Base-by-base conservation (phyloP, 2,888 invertebrate species). In the Troilus luridus region DNA sequence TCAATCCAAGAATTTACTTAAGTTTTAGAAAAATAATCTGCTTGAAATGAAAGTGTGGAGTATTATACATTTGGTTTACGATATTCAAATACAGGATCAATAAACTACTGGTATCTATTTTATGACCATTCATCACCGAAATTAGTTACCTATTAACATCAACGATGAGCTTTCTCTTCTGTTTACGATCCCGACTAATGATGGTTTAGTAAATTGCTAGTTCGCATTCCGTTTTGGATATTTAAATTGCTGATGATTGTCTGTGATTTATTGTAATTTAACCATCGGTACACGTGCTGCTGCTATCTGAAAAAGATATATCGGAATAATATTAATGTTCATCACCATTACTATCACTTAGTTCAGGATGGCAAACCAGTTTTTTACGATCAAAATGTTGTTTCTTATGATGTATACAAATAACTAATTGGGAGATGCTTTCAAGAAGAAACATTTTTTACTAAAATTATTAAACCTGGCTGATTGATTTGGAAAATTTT, bases 151-250 rank as follows among this genome's bases (percentile, higher is more conserved):
- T 24, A 67, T 67, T 14, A 67, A 21, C n/a, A 21, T 56, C 56
- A 85, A 41, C n/a, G 85, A 11, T n/a, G 41, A n/a, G 56, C 85
- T 85, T 85, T 85, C 85, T 56, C 85, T 85, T 56, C 8, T 41
- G 81, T 54, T 54, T 54, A 85, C 85, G 56, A n/a, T 85, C 54
- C 21, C 7, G n/a, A n/a, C 56, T 85, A 54, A 85, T 85, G 85
- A 85, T 85, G 85, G 56, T 85, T 85, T 85, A n/a, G 85, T 85
- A 58, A 85, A 85, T 85, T 85, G n/a, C 14, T 58, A 85, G 56
- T 85, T 85, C n/a, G 56, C 17, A 77, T 41, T 77, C 72, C 27
- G 72, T 77, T 77, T 77, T 24, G 10, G 27, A 77, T 77, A 77
- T 77, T 77, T 77, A 77, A 27, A 77, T 77, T 77, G 72, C 72